Base-by-base conservation (phyloP, 1,140 invertebrate genomes). In the Cheumatopsyche charites region DNA sequence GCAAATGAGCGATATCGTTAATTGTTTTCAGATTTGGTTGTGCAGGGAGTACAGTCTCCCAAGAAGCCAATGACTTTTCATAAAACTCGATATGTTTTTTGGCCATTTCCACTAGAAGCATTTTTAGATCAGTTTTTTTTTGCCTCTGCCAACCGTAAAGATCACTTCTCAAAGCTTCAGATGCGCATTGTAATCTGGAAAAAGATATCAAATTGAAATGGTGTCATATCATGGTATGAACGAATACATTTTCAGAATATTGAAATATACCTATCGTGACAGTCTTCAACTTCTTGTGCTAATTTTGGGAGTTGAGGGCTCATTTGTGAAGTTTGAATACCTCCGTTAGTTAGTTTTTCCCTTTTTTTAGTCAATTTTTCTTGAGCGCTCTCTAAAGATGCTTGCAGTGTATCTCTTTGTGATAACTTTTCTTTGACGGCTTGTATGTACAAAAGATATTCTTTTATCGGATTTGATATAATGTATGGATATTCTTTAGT, bases 141-240 rank as follows among this genome's bases (percentile, higher is more conserved):
- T 90, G 90, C 15, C 84, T 78, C 72, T 90, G 87, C 91, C 91
- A 93, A 67, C 90, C 81, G 47, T 90, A 88, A 68, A 92, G 80
- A 79, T 92, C 91, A 36, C 90, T 89, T 55, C 89, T 83, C 5
- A 93, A 80, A 79, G 90, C 88, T 78, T 91, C 89, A 78, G 91
- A 92, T 0, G 90, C 89, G 78, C 89, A 90, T 78, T 90, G 90
- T 36, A 90, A 79, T 70, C 86, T 87, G 62, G 13, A 75, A 76
- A 36, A 15, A 2, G 52, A 68, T 58, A n/a, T 1, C 29, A 55
- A 58, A 1, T 25, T 58, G 5, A 12, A 9, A 25, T 58, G 11
- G 17, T 25, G 19, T 49, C 3, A 11, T 66, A 42, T 1, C 45
- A 7, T 68, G 1, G 29, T 1, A 15, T 29, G 0, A 17, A 58